phyloP scores from a whole-genome alignment of 1,140 invertebrate species.

The Ceratitis capitata region DNA sequence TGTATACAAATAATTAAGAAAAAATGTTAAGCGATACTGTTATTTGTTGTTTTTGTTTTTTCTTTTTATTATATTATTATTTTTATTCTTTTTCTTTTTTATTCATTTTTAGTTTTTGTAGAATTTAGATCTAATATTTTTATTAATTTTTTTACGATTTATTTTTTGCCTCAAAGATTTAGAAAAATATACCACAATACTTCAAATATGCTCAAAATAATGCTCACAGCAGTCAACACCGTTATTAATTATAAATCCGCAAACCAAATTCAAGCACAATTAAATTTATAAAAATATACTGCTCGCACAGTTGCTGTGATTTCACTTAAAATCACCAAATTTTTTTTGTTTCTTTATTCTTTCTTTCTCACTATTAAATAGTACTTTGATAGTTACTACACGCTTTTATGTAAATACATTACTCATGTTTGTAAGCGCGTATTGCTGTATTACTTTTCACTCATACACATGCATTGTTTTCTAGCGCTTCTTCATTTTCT shows the following conservation, averaged over 20 bases:
- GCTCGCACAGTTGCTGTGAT: background rate
- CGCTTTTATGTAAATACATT: background rate
- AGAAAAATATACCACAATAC: background rate
- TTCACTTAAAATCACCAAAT: background rate
- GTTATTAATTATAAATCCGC: background rate
- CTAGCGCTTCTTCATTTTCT: background rate
- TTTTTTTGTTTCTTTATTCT: no score
- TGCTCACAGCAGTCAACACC: background rate
- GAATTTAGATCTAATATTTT: no score
- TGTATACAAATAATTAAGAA: background rate
- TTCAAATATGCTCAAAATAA: background rate
- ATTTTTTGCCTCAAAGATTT: background rate
- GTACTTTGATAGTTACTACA: background rate
- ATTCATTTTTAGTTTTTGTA: no score
- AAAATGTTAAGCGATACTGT: background rate
- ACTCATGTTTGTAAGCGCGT: no score
- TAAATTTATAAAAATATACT: background rate
- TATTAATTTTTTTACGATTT: background rate
- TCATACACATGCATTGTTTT: background rate
- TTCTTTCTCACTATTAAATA: no score
- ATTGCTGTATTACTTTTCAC: background rate
- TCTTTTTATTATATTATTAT: background rate
- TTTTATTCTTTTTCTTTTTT: no score
- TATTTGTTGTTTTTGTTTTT: background rate
- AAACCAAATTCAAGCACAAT: background rate